Conservation (phyloP, 2,113 vertebrate species). For the Gasterosteus aculeatus region DNA sequence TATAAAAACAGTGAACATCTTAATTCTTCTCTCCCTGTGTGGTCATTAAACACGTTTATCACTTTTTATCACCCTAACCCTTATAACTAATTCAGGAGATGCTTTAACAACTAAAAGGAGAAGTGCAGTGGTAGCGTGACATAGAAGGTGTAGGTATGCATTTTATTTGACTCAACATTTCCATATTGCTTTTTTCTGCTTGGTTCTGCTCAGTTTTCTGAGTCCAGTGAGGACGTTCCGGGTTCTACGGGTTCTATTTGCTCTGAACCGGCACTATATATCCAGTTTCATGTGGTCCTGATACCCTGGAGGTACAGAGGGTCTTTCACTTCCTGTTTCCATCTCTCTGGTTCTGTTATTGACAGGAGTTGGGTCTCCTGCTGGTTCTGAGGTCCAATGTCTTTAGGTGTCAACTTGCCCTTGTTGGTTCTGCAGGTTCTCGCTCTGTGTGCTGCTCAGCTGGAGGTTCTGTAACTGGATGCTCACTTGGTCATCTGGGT, state of each 20-base stretch:
- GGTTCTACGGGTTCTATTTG: not conserved
- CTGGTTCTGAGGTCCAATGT: constrained; percentile 15
- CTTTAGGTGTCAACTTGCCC: not conserved
- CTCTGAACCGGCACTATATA: not conserved
- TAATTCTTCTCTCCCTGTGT: too few species aligned
- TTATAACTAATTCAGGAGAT: too few species aligned
- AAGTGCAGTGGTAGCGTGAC: too few species aligned
- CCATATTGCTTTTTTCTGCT: not conserved
- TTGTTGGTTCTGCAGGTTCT: constrained; percentile 14
- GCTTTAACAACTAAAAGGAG: too few species aligned
- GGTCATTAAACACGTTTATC: too few species aligned
- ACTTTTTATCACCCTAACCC: too few species aligned
- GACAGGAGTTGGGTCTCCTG: not conserved
- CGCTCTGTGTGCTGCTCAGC: constrained; percentile 37
- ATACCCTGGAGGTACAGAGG: not conserved
- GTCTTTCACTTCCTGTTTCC: not conserved
- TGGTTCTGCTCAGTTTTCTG: not conserved
- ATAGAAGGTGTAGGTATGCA: not conserved
- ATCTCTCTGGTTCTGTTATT: not conserved
- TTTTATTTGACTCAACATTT: not conserved
- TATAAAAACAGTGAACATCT: too few species aligned
- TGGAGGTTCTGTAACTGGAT: constrained; percentile 51
- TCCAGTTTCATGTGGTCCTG: not conserved
- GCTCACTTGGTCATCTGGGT: constrained; percentile 36
- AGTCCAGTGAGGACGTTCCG: constrained; percentile 1